Evolutionary conservation across 2,888 invertebrate species (phyloP).

Genomic region (Osmoderma eremita): DNA sequence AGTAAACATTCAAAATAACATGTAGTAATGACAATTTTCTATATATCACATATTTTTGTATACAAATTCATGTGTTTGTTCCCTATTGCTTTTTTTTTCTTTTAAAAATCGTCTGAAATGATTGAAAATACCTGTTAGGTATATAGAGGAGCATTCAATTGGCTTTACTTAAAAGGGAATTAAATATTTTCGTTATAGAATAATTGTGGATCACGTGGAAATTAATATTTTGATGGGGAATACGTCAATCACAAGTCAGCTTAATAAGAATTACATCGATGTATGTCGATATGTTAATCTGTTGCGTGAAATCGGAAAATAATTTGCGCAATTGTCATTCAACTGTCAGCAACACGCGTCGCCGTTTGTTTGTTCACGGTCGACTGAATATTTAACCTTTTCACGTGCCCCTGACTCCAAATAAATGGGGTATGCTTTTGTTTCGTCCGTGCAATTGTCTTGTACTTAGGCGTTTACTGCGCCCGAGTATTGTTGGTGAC

Average conservation of each 20-base stretch:
- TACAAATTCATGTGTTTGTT: no score
- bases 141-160: no score
- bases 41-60: no score
- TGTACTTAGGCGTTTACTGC: background rate
- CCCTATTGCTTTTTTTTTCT: no score
- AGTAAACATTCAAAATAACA: no score
- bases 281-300: constrained; percentile 25
- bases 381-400: constrained; percentile 46
- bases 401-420: constrained; percentile 26
- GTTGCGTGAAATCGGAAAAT: constrained; percentile 44
- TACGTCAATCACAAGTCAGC: constrained; percentile 22
- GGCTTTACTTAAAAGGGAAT: no score
- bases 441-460: constrained; percentile 19
- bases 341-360: constrained; percentile 52
- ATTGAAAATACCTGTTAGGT: no score
- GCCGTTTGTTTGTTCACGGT: constrained; percentile 54
- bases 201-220: background rate
- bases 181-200: no score
- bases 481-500: no score
- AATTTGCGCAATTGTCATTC: constrained; percentile 54
- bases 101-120: no score
- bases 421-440: constrained; percentile 26
- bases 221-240: constrained; percentile 4
- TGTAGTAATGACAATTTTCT: no score
- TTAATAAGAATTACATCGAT: constrained; percentile 22